These are phyloP conservation scores for Cyprinodon variegatus DNA, from an alignment of 2,113 vertebrate species.

Conservation along the genomic window DNA sequence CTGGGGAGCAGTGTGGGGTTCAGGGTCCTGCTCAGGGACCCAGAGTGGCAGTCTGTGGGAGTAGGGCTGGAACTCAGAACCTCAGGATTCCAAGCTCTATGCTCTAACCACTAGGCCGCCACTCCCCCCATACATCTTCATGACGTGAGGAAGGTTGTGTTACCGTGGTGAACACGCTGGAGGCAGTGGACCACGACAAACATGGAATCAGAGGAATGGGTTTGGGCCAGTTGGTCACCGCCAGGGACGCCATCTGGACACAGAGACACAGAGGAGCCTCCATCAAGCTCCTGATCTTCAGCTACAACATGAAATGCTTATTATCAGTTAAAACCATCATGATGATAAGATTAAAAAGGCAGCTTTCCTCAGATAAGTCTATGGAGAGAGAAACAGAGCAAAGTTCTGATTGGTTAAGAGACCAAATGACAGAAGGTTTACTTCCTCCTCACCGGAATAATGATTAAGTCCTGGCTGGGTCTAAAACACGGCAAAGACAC, in stretches of 20 bases:
- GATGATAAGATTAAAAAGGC: too few relatives aligned
- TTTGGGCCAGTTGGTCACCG: constrained; percentile 97
- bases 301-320: not conserved
- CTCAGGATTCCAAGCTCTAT: too few relatives aligned
- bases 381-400: not conserved
- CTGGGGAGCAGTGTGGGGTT: too few relatives aligned
- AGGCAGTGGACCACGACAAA: constrained; percentile 98
- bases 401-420: not conserved
- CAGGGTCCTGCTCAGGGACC: too few relatives aligned
- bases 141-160: constrained; percentile 22
- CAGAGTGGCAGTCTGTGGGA: too few relatives aligned
- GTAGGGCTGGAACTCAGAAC: too few relatives aligned
- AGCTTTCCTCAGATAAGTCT: too few relatives aligned
- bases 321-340: too few relatives aligned
- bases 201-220: constrained; percentile 95
- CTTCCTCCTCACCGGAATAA: not conserved
- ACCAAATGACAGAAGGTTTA: too few relatives aligned
- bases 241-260: constrained; percentile 96
- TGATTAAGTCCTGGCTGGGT: too few relatives aligned
- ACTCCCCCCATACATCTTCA: too few relatives aligned
- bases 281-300: not conserved
- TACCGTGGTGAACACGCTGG: constrained; percentile 97
- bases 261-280: constrained; percentile 10
- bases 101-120: too few relatives aligned
- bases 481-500: not conserved